Conservation (phyloP, 2,888 invertebrate genomes). For the Andrena hattorfiana region DNA sequence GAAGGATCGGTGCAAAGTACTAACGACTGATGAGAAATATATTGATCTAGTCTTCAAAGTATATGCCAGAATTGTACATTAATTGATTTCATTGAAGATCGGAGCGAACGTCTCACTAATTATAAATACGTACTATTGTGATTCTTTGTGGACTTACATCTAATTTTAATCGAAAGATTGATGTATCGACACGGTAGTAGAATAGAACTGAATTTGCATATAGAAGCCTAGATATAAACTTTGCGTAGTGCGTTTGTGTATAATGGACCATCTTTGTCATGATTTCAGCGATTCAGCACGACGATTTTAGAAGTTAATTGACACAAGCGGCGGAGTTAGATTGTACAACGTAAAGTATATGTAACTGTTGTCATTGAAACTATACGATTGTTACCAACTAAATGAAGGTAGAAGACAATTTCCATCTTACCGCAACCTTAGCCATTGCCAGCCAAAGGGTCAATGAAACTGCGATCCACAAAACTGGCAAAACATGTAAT, state of each 20-base stretch:
- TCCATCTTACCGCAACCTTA: too few species aligned
- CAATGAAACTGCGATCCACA: too few species aligned
- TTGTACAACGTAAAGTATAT: conserved; percentile 16
- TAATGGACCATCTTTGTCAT: conserved; percentile 15
- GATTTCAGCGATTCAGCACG: not conserved
- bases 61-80: conserved; percentile 57
- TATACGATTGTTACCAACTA: conserved; percentile 22
- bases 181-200: conserved; percentile 16
- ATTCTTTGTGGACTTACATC: conserved; percentile 37
- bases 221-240: conserved; percentile 12
- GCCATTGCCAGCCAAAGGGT: too few species aligned
- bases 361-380: conserved; percentile 14
- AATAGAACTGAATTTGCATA: conserved; percentile 31
- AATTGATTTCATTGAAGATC: conserved; percentile 25
- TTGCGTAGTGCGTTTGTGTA: not conserved
- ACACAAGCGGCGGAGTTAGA: conserved; percentile 24
- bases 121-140: conserved; percentile 26
- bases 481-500: too few species aligned
- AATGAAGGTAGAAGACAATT: conserved; percentile 17
- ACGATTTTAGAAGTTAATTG: conserved; percentile 39
- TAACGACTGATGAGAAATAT: conserved; percentile 53
- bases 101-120: conserved; percentile 18
- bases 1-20: conserved; percentile 45
- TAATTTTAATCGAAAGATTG: conserved; percentile 34
- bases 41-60: conserved; percentile 62